Percentiles rank a stretch among this genome's conserved stretches.
phyloP scores from a whole-genome alignment of 2,113 vertebrate genomes.

The Orycteropus afer region DNA sequence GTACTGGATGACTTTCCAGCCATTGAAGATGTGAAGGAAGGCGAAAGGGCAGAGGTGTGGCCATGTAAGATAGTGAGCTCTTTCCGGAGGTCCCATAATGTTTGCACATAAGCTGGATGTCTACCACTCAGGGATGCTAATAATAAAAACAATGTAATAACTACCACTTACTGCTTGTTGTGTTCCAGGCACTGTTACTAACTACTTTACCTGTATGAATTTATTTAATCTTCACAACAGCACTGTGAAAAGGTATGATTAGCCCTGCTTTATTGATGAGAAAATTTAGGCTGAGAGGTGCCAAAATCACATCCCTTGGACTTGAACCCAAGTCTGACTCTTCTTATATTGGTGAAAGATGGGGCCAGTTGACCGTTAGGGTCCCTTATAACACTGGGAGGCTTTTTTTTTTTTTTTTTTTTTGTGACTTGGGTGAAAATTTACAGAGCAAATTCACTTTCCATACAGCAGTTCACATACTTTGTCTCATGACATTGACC shows the following conservation, averaged over 20 bases:
- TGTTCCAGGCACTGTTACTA: background rate
- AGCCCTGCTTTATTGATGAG: background rate
- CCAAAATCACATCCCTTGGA: background rate
- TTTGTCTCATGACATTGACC: too few species aligned
- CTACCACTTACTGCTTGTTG: rapidly evolving
- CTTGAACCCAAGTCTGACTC: background rate
- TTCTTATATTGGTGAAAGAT: background rate
- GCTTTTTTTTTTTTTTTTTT: too few species aligned
- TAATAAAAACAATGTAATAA: background rate
- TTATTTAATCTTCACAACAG: background rate
- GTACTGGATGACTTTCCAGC: background rate
- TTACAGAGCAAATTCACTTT: too few species aligned
- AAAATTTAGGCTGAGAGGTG: background rate
- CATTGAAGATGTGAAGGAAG: background rate
- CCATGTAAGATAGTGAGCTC: background rate
- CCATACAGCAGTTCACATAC: too few species aligned
- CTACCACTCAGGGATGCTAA: rapidly evolving
- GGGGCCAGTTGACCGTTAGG: background rate
- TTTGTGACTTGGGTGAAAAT: too few species aligned
- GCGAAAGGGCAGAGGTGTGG: background rate
- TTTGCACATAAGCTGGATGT: background rate
- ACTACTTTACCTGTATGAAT: background rate
- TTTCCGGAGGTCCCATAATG: background rate
- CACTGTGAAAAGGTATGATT: background rate
- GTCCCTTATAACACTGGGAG: background rate